phyloP scores from a whole-genome alignment of 2,113 vertebrate species.

The Paracyprichromis sp. region DNA sequence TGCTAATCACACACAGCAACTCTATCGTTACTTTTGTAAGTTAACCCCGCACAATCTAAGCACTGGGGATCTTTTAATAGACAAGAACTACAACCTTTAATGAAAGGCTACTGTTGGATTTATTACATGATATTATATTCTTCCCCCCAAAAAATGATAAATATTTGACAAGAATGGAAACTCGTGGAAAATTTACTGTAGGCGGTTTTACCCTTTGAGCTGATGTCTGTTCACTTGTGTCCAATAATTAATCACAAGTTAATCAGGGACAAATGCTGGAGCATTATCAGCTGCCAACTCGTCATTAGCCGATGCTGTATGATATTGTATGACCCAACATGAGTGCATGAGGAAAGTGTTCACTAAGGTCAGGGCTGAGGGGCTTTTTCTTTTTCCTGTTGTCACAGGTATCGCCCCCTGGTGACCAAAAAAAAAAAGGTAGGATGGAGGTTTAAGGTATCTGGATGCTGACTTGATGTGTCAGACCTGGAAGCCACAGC shows the following conservation, averaged over 20 bases:
- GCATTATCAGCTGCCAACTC: neutral
- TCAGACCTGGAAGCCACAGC: neutral
- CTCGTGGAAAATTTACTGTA: neutral
- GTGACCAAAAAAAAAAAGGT: neutral
- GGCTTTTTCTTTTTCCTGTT: neutral
- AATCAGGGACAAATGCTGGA: neutral
- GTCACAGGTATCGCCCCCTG: neutral
- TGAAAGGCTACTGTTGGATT: neutral
- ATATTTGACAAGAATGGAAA: neutral
- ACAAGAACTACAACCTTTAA: neutral
- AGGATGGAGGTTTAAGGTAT: neutral
- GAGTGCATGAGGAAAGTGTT: neutral
- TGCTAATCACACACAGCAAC: neutral
- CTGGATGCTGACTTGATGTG: neutral
- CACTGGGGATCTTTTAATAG: neutral
- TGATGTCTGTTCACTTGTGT: neutral
- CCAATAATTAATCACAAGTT: neutral
- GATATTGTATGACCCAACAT: neutral
- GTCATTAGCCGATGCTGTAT: neutral
- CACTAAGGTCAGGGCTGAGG: neutral
- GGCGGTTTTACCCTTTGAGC: neutral
- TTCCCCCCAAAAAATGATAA: accelerated
- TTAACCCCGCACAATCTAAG: accelerated
- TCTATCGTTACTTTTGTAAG: neutral
- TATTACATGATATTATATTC: neutral